Evolutionary conservation across 2,888 invertebrate genomes (phyloP).

Genomic region (Tuta absoluta): DNA sequence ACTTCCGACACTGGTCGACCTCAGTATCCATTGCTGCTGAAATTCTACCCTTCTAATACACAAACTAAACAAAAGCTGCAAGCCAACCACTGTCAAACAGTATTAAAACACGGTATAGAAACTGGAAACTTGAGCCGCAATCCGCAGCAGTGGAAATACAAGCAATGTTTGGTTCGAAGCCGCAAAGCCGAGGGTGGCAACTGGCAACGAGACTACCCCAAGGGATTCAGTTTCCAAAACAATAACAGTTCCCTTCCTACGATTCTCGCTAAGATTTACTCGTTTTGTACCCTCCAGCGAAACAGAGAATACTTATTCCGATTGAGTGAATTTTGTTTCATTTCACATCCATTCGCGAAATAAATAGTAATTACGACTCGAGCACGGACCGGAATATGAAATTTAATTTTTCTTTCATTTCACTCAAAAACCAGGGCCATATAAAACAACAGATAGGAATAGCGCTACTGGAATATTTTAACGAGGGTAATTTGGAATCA

Average conservation of each 20-base stretch:
- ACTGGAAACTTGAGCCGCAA: too few relatives aligned
- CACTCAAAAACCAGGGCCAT: background rate
- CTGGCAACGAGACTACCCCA: slow-evolving; percentile 8
- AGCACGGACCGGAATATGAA: background rate
- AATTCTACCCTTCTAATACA: background rate
- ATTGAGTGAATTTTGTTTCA: slow-evolving; percentile 1
- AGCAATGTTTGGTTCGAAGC: background rate
- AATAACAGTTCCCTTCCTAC: slow-evolving; percentile 9
- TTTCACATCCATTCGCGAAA: background rate
- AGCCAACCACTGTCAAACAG: background rate
- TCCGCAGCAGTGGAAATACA: background rate
- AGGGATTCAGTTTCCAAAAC: slow-evolving; percentile 16
- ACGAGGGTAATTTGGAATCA: background rate
- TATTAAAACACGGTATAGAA: too few relatives aligned
- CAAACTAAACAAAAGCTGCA: background rate
- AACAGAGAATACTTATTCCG: background rate
- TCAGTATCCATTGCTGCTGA: background rate
- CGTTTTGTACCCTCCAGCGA: slow-evolving; percentile 5
- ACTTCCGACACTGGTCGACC: background rate
- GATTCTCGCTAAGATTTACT: slow-evolving; percentile 1
- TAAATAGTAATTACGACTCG: background rate
- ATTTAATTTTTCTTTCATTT: background rate
- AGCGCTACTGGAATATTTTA: background rate
- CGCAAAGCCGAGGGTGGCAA: background rate
- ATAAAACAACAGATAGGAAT: background rate